Percentiles rank a stretch among this genome's conserved stretches.
phyloP scores from a whole-genome alignment of 2,888 invertebrate species.

The Heliconius erato region DNA sequence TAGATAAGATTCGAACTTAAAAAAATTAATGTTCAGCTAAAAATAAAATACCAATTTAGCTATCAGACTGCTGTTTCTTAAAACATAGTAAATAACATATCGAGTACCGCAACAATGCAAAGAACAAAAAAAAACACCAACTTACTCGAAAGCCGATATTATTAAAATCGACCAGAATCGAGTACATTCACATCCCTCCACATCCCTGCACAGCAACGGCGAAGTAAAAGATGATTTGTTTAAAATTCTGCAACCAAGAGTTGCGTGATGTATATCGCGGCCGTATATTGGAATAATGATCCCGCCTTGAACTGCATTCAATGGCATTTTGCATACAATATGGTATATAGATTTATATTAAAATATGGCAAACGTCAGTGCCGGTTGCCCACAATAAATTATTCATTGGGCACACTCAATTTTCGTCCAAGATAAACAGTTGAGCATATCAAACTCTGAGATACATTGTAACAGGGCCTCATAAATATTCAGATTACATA shows the following conservation, averaged over 20 bases:
- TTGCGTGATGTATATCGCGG: slow-evolving; percentile 83
- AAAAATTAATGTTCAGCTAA: neutral
- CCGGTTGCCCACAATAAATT: slow-evolving; percentile 83
- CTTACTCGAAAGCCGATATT: slow-evolving; percentile 54
- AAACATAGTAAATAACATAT: neutral
- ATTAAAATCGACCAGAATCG: slow-evolving; percentile 71
- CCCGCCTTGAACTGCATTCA: slow-evolving; percentile 84
- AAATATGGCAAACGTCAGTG: slow-evolving; percentile 84
- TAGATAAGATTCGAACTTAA: too few species aligned
- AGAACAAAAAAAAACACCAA: slow-evolving; percentile 45
- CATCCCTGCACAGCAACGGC: slow-evolving; percentile 58
- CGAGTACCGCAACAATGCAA: slow-evolving; percentile 27
- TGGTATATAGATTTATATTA: slow-evolving; percentile 85
- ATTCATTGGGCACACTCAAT: slow-evolving; percentile 84
- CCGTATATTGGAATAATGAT: slow-evolving; percentile 84
- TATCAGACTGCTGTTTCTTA: neutral
- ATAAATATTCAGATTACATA: slow-evolving; percentile 84
- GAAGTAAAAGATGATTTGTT: slow-evolving; percentile 84
- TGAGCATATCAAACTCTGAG: slow-evolving; percentile 79
- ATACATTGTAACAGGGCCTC: slow-evolving; percentile 65
- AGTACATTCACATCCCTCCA: slow-evolving; percentile 61
- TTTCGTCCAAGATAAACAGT: slow-evolving; percentile 81
- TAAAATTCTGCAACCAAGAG: slow-evolving; percentile 79
- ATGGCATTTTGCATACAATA: slow-evolving; percentile 86
- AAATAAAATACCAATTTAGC: neutral